phyloP scores from a whole-genome alignment of 2,797 vertebrate species.

The Cyprinella venusta region DNA sequence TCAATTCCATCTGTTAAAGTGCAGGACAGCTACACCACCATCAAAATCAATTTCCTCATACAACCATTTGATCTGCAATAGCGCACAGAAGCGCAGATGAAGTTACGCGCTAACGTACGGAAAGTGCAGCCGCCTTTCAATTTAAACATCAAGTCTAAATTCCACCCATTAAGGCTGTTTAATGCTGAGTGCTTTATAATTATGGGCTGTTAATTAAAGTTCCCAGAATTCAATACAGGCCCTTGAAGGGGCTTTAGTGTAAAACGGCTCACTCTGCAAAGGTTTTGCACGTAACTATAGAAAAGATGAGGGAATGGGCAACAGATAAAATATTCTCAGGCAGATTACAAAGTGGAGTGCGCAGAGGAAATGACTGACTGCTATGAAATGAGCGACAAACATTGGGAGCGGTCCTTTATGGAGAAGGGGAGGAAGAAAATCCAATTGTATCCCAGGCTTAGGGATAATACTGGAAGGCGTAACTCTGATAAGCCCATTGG shows the following conservation, averaged over 20 bases:
- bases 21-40: constrained; percentile 39
- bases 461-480: constrained; percentile 48
- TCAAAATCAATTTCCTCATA: constrained; percentile 40
- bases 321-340: constrained; percentile 16
- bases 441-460: constrained; percentile 38
- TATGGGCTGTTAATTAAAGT: constrained; percentile 60
- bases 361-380: constrained; percentile 9
- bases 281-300: background rate
- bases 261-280: constrained; percentile 44
- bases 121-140: constrained; percentile 52
- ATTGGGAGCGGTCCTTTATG: constrained; percentile 15
- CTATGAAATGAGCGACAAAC: constrained; percentile 16
- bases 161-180: constrained; percentile 53
- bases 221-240: constrained; percentile 45
- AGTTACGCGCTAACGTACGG: constrained; percentile 6
- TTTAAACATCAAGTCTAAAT: constrained; percentile 54
- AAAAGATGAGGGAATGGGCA: constrained; percentile 1
- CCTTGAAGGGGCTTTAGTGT: constrained; percentile 15
- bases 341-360: constrained; percentile 28
- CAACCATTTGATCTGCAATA: constrained; percentile 35
- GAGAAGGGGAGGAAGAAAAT: constrained; percentile 22
- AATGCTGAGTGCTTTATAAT: constrained; percentile 54
- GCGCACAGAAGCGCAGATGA: constrained; percentile 15
- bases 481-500: constrained; percentile 53
- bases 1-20: constrained; percentile 51